Conservation (phyloP, 2,888 invertebrate genomes). For the Diarsia rubi region DNA sequence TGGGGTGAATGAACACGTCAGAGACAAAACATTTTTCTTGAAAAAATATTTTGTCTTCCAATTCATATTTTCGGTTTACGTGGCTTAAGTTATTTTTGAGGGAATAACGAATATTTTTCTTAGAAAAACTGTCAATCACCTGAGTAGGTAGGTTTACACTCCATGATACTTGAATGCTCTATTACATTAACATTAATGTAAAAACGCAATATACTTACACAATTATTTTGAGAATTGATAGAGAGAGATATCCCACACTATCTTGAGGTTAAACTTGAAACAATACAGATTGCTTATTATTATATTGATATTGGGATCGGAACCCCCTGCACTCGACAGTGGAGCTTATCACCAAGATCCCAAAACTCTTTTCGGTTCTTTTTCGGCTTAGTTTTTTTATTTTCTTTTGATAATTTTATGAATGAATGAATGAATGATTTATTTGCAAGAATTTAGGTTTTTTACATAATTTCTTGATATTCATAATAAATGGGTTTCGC, state of each 20-base stretch:
- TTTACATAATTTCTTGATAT: no score
- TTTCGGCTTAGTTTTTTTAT: no score
- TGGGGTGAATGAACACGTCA: slow-evolving; percentile 6
- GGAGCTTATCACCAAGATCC: neutral
- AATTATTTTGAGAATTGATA: neutral
- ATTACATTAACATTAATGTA: neutral
- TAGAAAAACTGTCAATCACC: neutral
- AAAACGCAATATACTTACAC: neutral
- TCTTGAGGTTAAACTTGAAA: neutral
- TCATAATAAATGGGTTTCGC: no score
- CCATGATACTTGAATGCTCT: neutral
- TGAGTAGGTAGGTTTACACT: slow-evolving; percentile 4
- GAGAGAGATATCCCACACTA: neutral
- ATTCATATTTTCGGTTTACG: slow-evolving; percentile 17
- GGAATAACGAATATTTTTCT: neutral
- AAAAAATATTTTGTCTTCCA: slow-evolving; percentile 11
- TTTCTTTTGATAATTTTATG: no score
- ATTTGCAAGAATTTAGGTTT: no score
- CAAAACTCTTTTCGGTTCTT: neutral
- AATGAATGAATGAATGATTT: no score
- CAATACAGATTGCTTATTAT: neutral
- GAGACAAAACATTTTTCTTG: neutral
- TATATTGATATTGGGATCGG: no score
- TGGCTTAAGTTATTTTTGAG: slow-evolving; percentile 5
- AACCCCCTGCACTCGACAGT: neutral